Percentiles rank a stretch among this genome's conserved stretches.
These are phyloP conservation scores for Rhinolophus sinicus DNA, from an alignment of 2,113 vertebrate genomes.

Conservation along the genomic window DNA sequence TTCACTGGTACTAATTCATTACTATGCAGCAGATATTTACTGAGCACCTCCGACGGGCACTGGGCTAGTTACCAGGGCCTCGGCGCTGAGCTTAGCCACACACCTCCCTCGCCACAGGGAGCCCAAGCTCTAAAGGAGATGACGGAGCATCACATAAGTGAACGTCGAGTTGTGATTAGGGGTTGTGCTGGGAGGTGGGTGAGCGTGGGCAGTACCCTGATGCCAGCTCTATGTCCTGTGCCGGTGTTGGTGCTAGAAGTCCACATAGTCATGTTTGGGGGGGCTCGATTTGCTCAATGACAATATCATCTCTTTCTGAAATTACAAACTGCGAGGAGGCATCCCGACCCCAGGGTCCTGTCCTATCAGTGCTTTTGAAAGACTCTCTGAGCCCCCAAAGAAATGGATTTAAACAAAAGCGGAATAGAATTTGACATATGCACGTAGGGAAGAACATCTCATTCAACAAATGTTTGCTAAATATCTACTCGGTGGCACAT, in stretches of 20 bases:
- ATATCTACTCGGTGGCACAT: neutral
- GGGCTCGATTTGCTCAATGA: neutral
- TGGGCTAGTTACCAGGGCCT: neutral
- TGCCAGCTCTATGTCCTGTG: neutral
- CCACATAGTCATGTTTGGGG: accelerated
- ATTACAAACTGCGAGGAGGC: neutral
- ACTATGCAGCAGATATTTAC: neutral
- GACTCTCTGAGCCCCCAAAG: neutral
- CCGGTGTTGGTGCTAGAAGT: accelerated
- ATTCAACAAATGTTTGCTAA: neutral
- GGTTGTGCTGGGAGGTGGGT: neutral
- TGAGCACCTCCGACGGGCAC: neutral
- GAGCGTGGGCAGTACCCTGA: accelerated
- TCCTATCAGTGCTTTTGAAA: neutral
- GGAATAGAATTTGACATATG: neutral
- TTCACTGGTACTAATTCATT: neutral
- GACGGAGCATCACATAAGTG: neutral
- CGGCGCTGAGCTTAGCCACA: neutral
- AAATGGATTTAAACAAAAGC: neutral
- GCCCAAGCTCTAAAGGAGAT: neutral
- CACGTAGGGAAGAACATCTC: neutral
- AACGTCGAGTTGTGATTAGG: neutral
- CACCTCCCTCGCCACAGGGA: neutral
- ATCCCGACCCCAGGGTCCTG: accelerated
- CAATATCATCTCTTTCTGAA: neutral